Percentiles rank a stretch among this genome's conserved stretches.
Conservation (phyloP, 1,140 invertebrate genomes). For the Sycophila sp. region DNA sequence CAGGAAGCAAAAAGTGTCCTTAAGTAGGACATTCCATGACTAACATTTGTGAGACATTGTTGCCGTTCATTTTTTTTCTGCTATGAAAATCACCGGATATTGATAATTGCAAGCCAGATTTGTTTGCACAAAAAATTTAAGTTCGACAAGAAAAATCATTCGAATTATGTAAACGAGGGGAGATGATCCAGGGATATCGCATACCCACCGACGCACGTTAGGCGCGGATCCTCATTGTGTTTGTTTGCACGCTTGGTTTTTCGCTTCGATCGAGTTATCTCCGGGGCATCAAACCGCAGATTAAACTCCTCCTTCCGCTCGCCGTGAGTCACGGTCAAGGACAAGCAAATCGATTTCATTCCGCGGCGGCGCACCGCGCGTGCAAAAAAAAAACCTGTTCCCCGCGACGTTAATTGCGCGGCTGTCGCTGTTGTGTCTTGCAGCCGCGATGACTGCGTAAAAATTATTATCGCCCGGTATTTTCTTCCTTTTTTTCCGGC, state of each 20-base stretch:
- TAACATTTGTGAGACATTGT: no score
- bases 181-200: no score
- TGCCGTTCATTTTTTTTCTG: no score
- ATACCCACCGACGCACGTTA: background rate
- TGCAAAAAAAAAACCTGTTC: background rate
- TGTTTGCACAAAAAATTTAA: background rate
- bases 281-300: slow-evolving; percentile 3
- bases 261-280: background rate
- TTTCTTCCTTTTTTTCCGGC: slow-evolving; percentile 13
- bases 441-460: no score
- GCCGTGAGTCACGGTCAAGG: slow-evolving; percentile 6
- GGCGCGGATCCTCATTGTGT: background rate
- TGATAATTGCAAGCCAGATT: background rate
- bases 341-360: background rate
- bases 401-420: background rate
- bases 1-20: background rate
- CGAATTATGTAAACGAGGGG: background rate
- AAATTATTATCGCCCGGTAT: background rate
- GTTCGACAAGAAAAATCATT: background rate
- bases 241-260: background rate
- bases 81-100: slow-evolving; percentile 1
- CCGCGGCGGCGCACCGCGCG: background rate
- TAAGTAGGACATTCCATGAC: background rate
- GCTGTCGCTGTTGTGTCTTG: no score
- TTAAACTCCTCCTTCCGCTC: background rate